Base-by-base conservation (phyloP, 2,113 vertebrate genomes). In the Verasper variegatus region DNA sequence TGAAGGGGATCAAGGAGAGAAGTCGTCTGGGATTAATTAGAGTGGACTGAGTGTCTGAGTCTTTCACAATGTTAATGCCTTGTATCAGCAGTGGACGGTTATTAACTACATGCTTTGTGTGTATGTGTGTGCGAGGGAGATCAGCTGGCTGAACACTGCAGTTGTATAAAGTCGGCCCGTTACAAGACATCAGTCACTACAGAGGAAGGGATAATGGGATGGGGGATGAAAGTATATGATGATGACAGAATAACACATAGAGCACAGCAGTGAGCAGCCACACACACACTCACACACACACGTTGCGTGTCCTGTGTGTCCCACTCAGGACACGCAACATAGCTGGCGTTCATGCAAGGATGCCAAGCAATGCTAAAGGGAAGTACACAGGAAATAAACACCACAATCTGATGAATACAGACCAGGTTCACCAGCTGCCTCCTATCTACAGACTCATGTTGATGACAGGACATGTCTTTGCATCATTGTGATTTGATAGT, bases 1-100 rank as follows among this genome's bases (percentile, higher is more conserved):
- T 54, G 31, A 18, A 21, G 2, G 45, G 52, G 31, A 61, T 35
- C 13, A 4, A 61, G 20, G 71, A 26, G 35, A 74, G 62, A 72
- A 69, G 70, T 56, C 75, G 21, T 59, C 35, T 63, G 80, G 81
- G 77, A 81, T 82, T 90, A 79, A 89, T 89, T 88, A 81, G 69
- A 51, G 17, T n/a, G 49, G 49, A 51, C 49, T 51, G 15, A 20
- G 49, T 20, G 49, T 18, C 61, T 66, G 68, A 63, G 58, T 87
- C 59, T 80, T 63, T 75, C 69, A 55, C 64, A 57, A 71, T 76
- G 65, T 51, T 83, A 84, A 84, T 86, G 68, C 55, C 68, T 77
- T 72, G n/a, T 77, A 74, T 64, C 64, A 72, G 59, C 56, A 62
- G 49, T 23, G 78, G 78, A 81, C 77, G 60, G 68, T 72, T 56